phyloP scores from a whole-genome alignment of 2,888 invertebrate species.

The Eupithecia dodoneata region DNA sequence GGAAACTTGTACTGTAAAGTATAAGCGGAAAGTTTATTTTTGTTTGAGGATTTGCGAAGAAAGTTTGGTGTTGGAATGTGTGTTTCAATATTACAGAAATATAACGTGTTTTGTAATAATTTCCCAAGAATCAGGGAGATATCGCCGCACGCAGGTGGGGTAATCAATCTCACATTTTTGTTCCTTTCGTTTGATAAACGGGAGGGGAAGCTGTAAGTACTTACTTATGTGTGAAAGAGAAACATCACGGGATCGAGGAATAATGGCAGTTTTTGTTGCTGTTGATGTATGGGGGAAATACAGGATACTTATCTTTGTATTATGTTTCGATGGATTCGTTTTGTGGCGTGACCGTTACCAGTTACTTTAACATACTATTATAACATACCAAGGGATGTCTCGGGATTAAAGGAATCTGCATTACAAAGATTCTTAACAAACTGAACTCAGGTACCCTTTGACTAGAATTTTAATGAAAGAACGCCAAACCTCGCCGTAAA shows the following conservation, averaged over 20 bases:
- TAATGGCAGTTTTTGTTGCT: slow-evolving; percentile 46
- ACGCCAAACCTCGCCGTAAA: not conserved
- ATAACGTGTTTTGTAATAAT: slow-evolving; percentile 29
- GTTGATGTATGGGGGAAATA: slow-evolving; percentile 35
- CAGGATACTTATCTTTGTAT: slow-evolving; percentile 27
- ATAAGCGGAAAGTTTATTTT: slow-evolving; percentile 20
- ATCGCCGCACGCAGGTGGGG: slow-evolving; percentile 54
- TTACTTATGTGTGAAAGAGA: slow-evolving; percentile 39
- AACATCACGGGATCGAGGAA: slow-evolving; percentile 44
- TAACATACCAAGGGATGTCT: not conserved
- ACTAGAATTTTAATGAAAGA: not conserved
- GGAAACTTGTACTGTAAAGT: slow-evolving; percentile 25
- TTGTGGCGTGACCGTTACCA: not conserved
- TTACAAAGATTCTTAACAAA: not conserved
- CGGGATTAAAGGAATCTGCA: not conserved
- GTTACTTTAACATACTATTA: not conserved
- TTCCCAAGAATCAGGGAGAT: slow-evolving; percentile 6
- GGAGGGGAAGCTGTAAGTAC: slow-evolving; percentile 1
- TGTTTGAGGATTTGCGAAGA: slow-evolving; percentile 1
- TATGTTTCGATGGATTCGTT: slow-evolving; percentile 24
- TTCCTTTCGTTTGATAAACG: slow-evolving; percentile 41
- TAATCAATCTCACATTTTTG: slow-evolving; percentile 63
- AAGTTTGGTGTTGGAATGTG: slow-evolving; percentile 28
- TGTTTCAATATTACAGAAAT: slow-evolving; percentile 18
- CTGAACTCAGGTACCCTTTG: not conserved